Evolutionary conservation across 2,113 vertebrate species (phyloP).

Genomic region (Sinocyclocheilus anshuiensis): DNA sequence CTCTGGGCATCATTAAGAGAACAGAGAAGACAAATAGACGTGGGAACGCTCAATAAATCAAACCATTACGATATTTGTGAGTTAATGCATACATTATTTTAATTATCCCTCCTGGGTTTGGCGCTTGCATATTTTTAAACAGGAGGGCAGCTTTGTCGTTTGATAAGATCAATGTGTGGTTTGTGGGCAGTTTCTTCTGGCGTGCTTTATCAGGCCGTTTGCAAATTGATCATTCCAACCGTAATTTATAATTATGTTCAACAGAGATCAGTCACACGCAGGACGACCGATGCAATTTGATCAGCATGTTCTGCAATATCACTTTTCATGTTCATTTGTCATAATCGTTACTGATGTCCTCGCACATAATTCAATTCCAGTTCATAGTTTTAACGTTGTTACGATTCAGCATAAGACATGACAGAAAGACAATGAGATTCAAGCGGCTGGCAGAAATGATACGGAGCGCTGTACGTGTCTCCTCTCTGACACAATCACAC

Average conservation of each 20-base stretch:
- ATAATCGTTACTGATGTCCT: constrained; percentile 20
- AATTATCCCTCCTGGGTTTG: constrained; percentile 48
- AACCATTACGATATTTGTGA: constrained; percentile 56
- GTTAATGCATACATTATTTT: constrained; percentile 54
- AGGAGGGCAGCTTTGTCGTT: constrained; percentile 12
- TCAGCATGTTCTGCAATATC: constrained; percentile 7
- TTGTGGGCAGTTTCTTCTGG: constrained; percentile 18
- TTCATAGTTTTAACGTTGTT: neutral
- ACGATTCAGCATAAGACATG: neutral
- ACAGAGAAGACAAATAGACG: constrained; percentile 63
- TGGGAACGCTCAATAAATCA: constrained; percentile 64
- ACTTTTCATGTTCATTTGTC: constrained; percentile 12
- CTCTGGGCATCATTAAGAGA: constrained; percentile 64
- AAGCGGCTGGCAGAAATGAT: constrained; percentile 29
- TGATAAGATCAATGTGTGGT: constrained; percentile 46
- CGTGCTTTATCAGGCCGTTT: neutral
- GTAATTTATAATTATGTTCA: neutral
- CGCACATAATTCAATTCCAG: neutral
- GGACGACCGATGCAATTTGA: neutral
- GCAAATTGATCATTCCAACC: neutral
- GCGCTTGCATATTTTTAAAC: constrained; percentile 48
- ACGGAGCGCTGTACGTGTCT: constrained; percentile 25
- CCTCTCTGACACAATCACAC: constrained; percentile 40
- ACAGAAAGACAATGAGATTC: constrained; percentile 6
- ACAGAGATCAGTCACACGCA: neutral